Evolutionary conservation across 2,888 invertebrate species (phyloP), one percentile per base, ranked within the genome.

Genomic region (Xestobium rufovillosum): DNA sequence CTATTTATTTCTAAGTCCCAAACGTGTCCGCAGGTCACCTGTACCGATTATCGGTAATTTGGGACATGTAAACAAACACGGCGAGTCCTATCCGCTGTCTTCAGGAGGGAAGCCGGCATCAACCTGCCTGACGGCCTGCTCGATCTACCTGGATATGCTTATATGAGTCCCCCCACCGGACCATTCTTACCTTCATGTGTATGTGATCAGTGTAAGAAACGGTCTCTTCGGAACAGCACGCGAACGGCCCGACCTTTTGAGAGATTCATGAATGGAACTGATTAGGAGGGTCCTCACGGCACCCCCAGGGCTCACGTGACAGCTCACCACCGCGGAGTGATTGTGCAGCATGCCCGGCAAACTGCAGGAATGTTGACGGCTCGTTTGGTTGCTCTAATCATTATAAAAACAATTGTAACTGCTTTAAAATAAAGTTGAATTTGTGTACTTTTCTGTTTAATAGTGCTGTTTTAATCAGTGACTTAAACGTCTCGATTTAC

Each of bases 171-270:
- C 63, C 63, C 66, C 63, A 59, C 62, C 61, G 57, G 52, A 55
- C 57, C 61, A 59, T 57, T 64, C 63, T 62, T 63, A 61, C 61
- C 63, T 60, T 63, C 61, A 63, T 62, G 62, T 60, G 59, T 60
- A 57, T 60, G 60, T 63, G 63, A 63, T 66, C 65, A 66, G 66
- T 66, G 60, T 56, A 64, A 64, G 64, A 60, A 63, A 53, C 61
- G 64, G 59, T 56, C 59, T 63, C 65, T 61, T 60, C 59, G 60
- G 59, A 59, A 56, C 53, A 64, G 57, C 63, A 65, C 65, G 62
- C 62, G 60, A 56, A 48, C 44, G 47, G 49, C 47, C n/a, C n/a
- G n/a, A n/a, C n/a, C n/a, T n/a, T n/a, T n/a, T n/a, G n/a, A n/a
- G 43, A 39, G 30, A 43, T 45, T 44, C 44, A 53, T 52, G 51